Evolutionary conservation across 2,888 invertebrate species (phyloP).

Genomic region (Hipparchia semele): DNA sequence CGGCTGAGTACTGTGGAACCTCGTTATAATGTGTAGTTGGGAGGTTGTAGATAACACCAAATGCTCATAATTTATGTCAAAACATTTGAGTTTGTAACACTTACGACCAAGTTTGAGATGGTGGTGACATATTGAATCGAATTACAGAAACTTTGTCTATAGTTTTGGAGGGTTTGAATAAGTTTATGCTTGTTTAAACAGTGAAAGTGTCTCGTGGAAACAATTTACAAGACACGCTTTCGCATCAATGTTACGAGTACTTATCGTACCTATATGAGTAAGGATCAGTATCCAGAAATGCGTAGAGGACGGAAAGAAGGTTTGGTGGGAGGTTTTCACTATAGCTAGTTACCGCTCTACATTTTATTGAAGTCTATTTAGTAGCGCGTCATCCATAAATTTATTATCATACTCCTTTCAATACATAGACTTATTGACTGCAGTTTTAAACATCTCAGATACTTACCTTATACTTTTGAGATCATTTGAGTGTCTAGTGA

Average conservation of each 20-base stretch:
- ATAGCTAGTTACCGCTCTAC: too few relatives aligned
- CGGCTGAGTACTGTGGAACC: neutral
- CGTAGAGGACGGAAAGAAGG: too few relatives aligned
- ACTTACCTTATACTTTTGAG: too few relatives aligned
- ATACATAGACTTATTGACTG: too few relatives aligned
- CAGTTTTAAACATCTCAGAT: too few relatives aligned
- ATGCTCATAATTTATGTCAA: constrained; percentile 38
- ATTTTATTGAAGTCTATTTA: too few relatives aligned
- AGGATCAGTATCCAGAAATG: too few relatives aligned
- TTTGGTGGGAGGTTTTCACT: too few relatives aligned
- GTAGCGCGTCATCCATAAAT: too few relatives aligned
- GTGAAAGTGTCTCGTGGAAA: constrained; percentile 11
- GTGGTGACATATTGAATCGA: constrained; percentile 37
- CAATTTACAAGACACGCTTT: neutral
- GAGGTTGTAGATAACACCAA: constrained; percentile 37
- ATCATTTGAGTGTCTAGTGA: too few relatives aligned
- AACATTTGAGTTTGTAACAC: constrained; percentile 33
- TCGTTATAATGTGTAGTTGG: constrained; percentile 5
- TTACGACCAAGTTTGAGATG: constrained; percentile 23
- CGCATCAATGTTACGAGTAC: neutral
- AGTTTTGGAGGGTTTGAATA: constrained; percentile 32
- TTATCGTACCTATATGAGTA: neutral
- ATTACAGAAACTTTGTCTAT: constrained; percentile 29
- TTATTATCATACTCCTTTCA: too few relatives aligned
- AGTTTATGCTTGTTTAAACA: constrained; percentile 23